Evolutionary conservation across 2,113 vertebrate genomes (phyloP).

Genomic region (Miniopterus natalensis): DNA sequence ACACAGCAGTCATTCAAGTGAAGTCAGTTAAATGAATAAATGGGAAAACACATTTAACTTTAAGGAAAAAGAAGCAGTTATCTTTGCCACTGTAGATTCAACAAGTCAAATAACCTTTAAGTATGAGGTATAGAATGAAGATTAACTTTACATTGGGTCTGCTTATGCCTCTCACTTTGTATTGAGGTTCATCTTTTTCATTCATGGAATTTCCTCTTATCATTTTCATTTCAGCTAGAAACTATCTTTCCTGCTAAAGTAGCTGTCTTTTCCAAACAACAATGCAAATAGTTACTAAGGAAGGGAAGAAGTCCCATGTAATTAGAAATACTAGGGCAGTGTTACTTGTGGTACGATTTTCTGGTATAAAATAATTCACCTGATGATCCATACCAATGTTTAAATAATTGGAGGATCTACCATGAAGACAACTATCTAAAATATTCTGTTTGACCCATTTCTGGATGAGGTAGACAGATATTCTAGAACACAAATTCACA

Average conservation of each 20-base stretch:
- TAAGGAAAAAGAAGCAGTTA: not conserved
- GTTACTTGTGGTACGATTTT: not conserved
- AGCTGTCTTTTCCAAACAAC: not conserved
- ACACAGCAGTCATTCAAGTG: not conserved
- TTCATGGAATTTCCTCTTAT: not conserved
- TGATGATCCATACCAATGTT: not conserved
- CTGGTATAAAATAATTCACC: not conserved
- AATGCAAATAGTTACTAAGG: not conserved
- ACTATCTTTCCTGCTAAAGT: not conserved
- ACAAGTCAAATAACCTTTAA: not conserved
- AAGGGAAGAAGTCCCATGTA: not conserved
- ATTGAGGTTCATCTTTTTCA: not conserved
- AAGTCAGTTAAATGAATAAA: not conserved
- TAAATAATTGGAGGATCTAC: not conserved
- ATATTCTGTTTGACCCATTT: not conserved
- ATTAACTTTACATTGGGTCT: not conserved
- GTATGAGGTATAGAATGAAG: not conserved
- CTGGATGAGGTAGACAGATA: not conserved
- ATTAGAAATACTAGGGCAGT: not conserved
- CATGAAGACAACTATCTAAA: not conserved
- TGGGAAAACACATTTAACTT: not conserved
- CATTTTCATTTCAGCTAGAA: not conserved
- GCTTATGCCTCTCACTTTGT: constrained; percentile 4
- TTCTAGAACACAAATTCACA: not conserved
- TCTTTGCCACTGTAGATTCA: not conserved